Percentiles rank a stretch among this genome's conserved stretches.
Evolutionary conservation across 1,140 invertebrate genomes (phyloP).

Genomic region (Apocrypta bakeri): DNA sequence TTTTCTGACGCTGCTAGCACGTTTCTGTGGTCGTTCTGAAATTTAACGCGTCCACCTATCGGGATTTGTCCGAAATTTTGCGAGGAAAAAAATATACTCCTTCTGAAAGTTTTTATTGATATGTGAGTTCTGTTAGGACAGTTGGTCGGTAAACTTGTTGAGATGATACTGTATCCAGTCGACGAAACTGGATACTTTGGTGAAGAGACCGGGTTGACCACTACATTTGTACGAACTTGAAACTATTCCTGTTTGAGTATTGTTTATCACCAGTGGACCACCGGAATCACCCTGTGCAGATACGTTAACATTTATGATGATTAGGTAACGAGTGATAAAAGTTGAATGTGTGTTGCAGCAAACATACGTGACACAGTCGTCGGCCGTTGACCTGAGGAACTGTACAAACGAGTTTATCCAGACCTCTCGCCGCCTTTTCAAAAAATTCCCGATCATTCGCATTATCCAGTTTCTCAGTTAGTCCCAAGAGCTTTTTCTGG

Average conservation of each 20-base stretch:
- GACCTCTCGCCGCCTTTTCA: not conserved
- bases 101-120: not conserved
- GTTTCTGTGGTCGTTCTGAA: not conserved
- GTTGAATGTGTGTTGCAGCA: not conserved
- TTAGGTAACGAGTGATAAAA: not conserved
- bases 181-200: not conserved
- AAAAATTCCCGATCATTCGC: not conserved
- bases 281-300: constrained; percentile 9
- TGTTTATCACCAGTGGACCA: not conserved
- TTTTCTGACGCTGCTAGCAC: constrained; percentile 1
- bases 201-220: constrained; percentile 3
- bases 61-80: not conserved
- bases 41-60: not conserved
- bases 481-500: not conserved
- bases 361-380: not conserved
- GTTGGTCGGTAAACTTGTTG: not conserved
- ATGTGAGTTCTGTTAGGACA: not conserved
- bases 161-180: not conserved
- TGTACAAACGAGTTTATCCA: not conserved
- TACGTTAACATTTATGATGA: not conserved
- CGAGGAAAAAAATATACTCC: not conserved
- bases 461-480: not conserved
- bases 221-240: constrained; percentile 16
- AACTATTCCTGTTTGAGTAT: not conserved
- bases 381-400: not conserved